These are phyloP conservation scores for Amblyjoppa proteus DNA, from an alignment of 2,888 invertebrate species.

Conservation along the genomic window DNA sequence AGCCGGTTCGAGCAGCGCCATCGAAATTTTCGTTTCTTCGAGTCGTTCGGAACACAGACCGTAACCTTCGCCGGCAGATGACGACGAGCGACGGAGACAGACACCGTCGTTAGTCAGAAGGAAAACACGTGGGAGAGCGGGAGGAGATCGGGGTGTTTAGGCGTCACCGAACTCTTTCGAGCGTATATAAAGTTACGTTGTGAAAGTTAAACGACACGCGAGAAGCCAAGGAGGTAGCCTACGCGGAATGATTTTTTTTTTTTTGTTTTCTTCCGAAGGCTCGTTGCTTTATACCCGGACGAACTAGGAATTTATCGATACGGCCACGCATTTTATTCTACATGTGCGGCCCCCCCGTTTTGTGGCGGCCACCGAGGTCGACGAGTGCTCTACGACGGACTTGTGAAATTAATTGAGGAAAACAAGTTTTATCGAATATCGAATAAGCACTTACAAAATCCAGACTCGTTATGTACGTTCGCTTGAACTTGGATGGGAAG, in stretches of 20 bases:
- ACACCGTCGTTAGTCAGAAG: slow-evolving; percentile 16
- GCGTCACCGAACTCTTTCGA: slow-evolving; percentile 39
- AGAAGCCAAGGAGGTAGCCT: neutral
- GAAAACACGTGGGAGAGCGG: slow-evolving; percentile 55
- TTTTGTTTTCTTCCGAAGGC: neutral
- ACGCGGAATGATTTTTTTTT: slow-evolving; percentile 7
- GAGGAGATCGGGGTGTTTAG: slow-evolving; percentile 10
- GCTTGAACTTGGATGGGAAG: neutral
- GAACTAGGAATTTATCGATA: slow-evolving; percentile 10
- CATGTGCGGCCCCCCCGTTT: neutral
- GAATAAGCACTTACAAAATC: slow-evolving; percentile 2
- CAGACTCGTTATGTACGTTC: neutral
- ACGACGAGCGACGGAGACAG: slow-evolving; percentile 37
- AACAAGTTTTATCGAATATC: slow-evolving; percentile 15
- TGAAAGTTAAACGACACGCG: slow-evolving; percentile 19
- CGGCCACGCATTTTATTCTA: neutral
- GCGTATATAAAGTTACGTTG: neutral
- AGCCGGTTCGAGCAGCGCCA: neutral
- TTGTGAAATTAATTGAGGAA: slow-evolving; percentile 22
- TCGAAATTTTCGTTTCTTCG: slow-evolving; percentile 42
- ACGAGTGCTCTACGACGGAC: slow-evolving; percentile 4
- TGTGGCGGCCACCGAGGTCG: slow-evolving; percentile 3
- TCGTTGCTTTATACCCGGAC: neutral
- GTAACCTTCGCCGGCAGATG: slow-evolving; percentile 40
- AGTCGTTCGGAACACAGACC: neutral